Percentiles rank a stretch among this genome's conserved stretches.
Evolutionary conservation across 2,797 vertebrate species (phyloP).

Genomic region (Helostoma temminkii): DNA sequence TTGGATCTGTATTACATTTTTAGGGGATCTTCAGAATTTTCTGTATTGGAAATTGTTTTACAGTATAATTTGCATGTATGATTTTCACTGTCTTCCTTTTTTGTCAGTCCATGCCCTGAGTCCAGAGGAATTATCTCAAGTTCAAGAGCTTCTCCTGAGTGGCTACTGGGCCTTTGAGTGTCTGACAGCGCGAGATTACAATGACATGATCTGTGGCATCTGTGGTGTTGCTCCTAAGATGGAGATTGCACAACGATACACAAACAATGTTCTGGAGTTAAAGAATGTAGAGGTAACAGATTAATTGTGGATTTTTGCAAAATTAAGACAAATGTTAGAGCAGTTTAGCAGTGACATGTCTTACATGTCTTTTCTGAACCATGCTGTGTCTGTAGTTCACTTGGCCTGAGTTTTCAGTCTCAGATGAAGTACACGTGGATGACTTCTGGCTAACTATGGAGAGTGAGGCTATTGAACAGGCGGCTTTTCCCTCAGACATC

Average conservation of each 20-base stretch:
- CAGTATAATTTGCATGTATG: neutral
- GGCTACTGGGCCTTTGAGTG: slow-evolving; percentile 99
- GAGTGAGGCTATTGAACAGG: slow-evolving; percentile 95
- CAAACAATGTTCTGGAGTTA: slow-evolving; percentile 89
- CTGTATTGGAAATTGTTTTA: neutral
- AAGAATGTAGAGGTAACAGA: slow-evolving; percentile 92
- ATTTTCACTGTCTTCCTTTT: neutral
- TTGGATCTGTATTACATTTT: neutral
- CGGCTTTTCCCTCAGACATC: slow-evolving; percentile 92
- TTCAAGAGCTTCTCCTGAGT: slow-evolving; percentile 91
- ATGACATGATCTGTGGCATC: slow-evolving; percentile 99
- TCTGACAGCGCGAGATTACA: slow-evolving; percentile 95
- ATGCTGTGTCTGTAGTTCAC: slow-evolving; percentile 88
- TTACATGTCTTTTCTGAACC: neutral
- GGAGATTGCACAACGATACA: slow-evolving; percentile 90
- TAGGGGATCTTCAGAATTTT: neutral
- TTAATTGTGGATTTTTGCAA: neutral
- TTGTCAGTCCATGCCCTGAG: slow-evolving; percentile 87
- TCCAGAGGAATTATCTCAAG: slow-evolving; percentile 83
- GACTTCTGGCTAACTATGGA: slow-evolving; percentile 99
- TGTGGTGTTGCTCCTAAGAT: slow-evolving; percentile 95
- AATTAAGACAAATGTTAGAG: neutral
- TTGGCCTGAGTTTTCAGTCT: slow-evolving; percentile 92
- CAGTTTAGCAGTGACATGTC: neutral
- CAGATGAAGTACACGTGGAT: slow-evolving; percentile 95